These are phyloP conservation scores for Holothuria glaberrima DNA, from an alignment of 35 echinoderm and acorn worm genomes.

Conservation along the genomic window DNA sequence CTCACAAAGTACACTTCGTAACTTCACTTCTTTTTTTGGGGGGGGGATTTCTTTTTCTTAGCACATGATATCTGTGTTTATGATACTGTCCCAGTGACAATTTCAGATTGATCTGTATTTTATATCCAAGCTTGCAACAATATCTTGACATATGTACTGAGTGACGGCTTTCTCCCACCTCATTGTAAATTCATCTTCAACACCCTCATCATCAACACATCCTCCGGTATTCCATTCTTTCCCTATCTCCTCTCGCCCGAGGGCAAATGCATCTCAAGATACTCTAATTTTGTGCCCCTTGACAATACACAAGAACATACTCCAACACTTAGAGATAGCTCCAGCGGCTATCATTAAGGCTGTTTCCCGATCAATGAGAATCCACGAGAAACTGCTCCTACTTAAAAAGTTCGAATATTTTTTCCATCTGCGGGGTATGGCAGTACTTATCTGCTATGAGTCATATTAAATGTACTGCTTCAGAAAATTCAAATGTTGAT, in stretches of 20 bases:
- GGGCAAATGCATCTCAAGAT: constrained; percentile 33
- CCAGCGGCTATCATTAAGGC: background rate
- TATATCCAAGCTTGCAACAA: too few species aligned
- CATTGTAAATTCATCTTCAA: too few species aligned
- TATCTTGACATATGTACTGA: too few species aligned
- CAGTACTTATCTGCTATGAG: constrained; percentile 25
- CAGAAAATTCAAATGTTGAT: too few species aligned
- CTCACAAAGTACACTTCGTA: too few species aligned
- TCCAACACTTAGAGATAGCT: constrained; percentile 8
- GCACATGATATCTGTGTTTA: too few species aligned
- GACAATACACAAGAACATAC: constrained; percentile 32
- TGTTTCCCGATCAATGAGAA: constrained; percentile 24
- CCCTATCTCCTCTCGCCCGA: background rate
- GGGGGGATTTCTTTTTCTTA: too few species aligned
- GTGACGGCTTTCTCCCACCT: too few species aligned
- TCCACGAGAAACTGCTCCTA: background rate
- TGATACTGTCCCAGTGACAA: too few species aligned
- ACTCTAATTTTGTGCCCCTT: constrained; percentile 17
- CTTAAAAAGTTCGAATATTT: background rate
- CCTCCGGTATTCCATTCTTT: background rate
- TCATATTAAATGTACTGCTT: constrained; percentile 1
- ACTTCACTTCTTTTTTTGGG: too few species aligned
- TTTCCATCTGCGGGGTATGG: background rate
- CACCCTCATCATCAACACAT: background rate
- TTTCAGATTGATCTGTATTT: too few species aligned